phyloP scores from a whole-genome alignment of 1,140 invertebrate genomes.

The Ptiloglossa arizonensis region DNA sequence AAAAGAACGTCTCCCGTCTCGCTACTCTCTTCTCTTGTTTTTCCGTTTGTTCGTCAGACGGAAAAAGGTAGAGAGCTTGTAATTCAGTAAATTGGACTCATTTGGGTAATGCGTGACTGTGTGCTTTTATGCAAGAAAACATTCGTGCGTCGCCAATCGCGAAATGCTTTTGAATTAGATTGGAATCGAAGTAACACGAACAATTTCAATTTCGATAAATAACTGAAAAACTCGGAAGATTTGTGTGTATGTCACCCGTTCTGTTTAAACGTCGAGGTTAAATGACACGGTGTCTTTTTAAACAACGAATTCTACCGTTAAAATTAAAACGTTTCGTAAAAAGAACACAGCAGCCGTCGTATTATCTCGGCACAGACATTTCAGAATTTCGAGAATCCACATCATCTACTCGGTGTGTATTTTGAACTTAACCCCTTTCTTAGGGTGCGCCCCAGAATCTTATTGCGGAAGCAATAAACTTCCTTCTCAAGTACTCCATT shows the following conservation, averaged over 20 bases:
- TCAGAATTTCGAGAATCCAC: slow-evolving; percentile 9
- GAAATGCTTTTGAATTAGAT: too few relatives aligned
- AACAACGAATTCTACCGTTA: too few relatives aligned
- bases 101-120: background rate
- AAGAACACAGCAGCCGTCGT: background rate
- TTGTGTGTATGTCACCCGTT: too few relatives aligned
- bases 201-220: too few relatives aligned
- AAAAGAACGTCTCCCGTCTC: background rate
- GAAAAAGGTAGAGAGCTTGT: background rate
- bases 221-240: too few relatives aligned
- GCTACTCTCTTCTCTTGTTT: background rate
- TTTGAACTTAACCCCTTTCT: slow-evolving; percentile 51
- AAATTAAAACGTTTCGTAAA: background rate
- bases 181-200: too few relatives aligned
- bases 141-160: too few relatives aligned
- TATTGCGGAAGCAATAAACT: slow-evolving; percentile 60
- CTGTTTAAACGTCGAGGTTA: too few relatives aligned
- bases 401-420: slow-evolving; percentile 44
- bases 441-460: slow-evolving; percentile 44
- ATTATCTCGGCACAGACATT: background rate
- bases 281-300: too few relatives aligned
- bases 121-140: background rate
- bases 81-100: background rate
- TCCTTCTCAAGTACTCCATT: slow-evolving; percentile 38
- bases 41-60: background rate